Percentiles rank a stretch among this genome's conserved stretches.
Evolutionary conservation across 2,888 invertebrate species (phyloP).

Genomic region (Nomada lathburiana): DNA sequence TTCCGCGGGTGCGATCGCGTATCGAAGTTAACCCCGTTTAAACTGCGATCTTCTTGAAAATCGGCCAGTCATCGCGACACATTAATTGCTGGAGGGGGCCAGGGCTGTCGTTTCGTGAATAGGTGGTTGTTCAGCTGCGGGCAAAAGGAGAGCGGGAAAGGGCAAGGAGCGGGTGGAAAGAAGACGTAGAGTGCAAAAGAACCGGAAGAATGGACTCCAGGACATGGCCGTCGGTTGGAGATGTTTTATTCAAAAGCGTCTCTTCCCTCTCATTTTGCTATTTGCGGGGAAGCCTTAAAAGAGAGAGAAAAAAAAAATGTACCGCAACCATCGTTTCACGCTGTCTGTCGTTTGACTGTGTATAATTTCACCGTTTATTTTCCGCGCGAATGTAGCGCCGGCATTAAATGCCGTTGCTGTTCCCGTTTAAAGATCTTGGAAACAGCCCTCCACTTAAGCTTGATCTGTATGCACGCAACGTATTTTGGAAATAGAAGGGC

Average conservation of each 20-base stretch:
- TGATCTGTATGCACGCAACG: not conserved
- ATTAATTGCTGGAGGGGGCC: conserved; percentile 43
- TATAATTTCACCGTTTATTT: conserved; percentile 75
- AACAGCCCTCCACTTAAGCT: not conserved
- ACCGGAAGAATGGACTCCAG: conserved; percentile 51
- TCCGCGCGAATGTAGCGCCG: conserved; percentile 55
- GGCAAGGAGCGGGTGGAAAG: conserved; percentile 11
- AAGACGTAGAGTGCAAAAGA: conserved; percentile 39
- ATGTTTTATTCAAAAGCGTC: conserved; percentile 71
- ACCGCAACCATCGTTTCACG: conserved; percentile 41
- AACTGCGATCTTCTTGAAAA: conserved; percentile 15
- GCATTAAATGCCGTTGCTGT: conserved; percentile 36
- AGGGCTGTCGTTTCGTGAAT: conserved; percentile 28
- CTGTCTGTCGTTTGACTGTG: conserved; percentile 70
- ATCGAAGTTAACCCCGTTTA: conserved; percentile 16
- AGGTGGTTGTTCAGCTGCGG: conserved; percentile 41
- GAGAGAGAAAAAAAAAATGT: conserved; percentile 35
- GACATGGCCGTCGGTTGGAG: conserved; percentile 57
- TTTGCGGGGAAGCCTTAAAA: conserved; percentile 55
- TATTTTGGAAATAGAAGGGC: not conserved
- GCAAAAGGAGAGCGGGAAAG: conserved; percentile 2
- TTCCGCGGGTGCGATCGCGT: conserved; percentile 1
- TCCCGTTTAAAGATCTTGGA: conserved; percentile 30
- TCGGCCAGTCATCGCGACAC: not conserved
- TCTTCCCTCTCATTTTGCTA: conserved; percentile 25